These are phyloP conservation scores for Tenebrio molitor DNA, from an alignment of 1,140 invertebrate species.

Conservation along the genomic window DNA sequence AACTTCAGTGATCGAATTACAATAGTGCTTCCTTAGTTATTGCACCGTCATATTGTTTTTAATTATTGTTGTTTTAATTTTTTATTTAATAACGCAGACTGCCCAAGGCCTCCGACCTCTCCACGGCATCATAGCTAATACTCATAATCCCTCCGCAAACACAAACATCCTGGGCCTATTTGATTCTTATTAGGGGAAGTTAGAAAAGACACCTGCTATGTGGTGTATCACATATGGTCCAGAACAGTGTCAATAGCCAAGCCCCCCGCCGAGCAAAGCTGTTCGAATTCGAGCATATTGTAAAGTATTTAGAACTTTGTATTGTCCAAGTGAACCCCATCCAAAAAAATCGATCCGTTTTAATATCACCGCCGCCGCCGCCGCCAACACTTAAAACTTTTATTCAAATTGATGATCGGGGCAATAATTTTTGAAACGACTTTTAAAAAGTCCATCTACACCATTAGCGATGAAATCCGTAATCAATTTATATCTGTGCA, in stretches of 20 bases:
- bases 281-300: constrained; percentile 54
- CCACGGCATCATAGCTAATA: constrained; percentile 8
- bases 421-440: constrained; percentile 44
- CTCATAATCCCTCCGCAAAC: constrained; percentile 33
- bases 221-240: constrained; percentile 54
- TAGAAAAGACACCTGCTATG: constrained; percentile 49
- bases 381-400: constrained; percentile 17
- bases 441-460: constrained; percentile 43
- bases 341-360: not conserved
- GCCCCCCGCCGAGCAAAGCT: constrained; percentile 37
- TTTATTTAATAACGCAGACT: too few relatives aligned
- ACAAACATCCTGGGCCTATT: constrained; percentile 34
- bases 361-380: not conserved
- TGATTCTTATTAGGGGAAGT: constrained; percentile 42
- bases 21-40: too few relatives aligned
- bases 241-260: constrained; percentile 51
- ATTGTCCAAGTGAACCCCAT: not conserved
- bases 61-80: too few relatives aligned
- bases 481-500: constrained; percentile 42
- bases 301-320: constrained; percentile 51
- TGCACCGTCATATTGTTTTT: too few relatives aligned
- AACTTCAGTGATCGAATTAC: too few relatives aligned
- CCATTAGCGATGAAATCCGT: constrained; percentile 42
- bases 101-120: not conserved
- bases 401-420: constrained; percentile 37